Conservation (phyloP, 2,888 invertebrate genomes). For the Hipparchia semele region DNA sequence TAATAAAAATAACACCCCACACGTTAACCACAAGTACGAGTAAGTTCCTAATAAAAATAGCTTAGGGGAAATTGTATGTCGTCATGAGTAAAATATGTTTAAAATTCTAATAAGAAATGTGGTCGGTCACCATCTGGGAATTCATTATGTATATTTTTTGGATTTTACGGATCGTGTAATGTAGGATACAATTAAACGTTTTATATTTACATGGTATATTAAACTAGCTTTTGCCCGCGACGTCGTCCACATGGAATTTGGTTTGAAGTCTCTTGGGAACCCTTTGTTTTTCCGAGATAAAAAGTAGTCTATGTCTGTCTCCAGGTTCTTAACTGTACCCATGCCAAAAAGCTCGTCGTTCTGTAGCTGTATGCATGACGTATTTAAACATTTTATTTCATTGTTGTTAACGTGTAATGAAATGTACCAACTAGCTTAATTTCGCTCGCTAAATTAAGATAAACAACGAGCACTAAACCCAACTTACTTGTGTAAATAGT, state of each 20-base stretch:
- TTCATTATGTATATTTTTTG: not conserved
- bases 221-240: not conserved
- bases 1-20: conserved; percentile 20
- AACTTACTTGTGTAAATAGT: conserved; percentile 32
- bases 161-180: no score
- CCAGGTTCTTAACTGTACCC: no score
- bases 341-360: no score
- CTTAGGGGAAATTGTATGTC: conserved; percentile 25
- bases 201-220: no score
- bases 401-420: not conserved
- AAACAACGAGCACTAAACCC: conserved; percentile 15
- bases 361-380: not conserved
- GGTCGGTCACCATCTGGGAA: not conserved
- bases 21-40: conserved; percentile 3
- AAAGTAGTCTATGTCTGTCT: no score
- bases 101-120: conserved; percentile 5
- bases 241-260: not conserved
- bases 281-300: no score
- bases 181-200: no score
- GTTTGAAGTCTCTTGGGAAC: not conserved
- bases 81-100: conserved; percentile 26
- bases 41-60: conserved; percentile 25
- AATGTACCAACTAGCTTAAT: not conserved
- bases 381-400: not conserved
- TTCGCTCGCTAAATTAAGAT: not conserved